phyloP scores from a whole-genome alignment of 2,113 vertebrate genomes.

The Bambusicola thoracicus region DNA sequence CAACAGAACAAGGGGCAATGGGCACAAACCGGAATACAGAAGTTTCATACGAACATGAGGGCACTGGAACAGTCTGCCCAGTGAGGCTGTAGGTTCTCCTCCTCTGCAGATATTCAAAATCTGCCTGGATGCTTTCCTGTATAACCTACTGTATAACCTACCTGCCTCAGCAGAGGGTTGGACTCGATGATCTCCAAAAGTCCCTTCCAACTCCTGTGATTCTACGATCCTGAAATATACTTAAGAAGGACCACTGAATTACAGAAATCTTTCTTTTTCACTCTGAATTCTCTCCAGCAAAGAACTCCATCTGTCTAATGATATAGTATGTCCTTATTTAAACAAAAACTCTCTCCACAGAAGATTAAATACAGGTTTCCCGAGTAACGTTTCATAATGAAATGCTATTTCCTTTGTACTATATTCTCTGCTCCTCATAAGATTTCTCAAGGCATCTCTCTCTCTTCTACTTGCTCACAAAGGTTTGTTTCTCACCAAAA shows the following conservation, averaged over 20 bases:
- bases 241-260: conserved; percentile 11
- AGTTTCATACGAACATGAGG: too few relatives aligned
- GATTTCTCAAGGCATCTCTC: neutral
- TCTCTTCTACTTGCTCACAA: neutral
- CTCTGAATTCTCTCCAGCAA: conserved; percentile 20
- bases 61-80: neutral
- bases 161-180: too few relatives aligned
- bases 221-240: neutral
- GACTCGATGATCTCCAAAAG: too few relatives aligned
- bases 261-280: neutral
- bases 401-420: conserved; percentile 21
- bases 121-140: neutral
- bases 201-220: too few relatives aligned
- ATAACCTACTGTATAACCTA: too few relatives aligned
- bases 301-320: conserved; percentile 16
- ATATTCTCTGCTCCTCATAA: neutral
- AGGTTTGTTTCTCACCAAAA: conserved; percentile 27
- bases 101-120: neutral
- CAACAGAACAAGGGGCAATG: too few relatives aligned
- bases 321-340: conserved; percentile 19
- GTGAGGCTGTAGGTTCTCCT: neutral
- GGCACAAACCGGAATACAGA: too few relatives aligned
- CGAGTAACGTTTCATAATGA: conserved; percentile 40
- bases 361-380: conserved; percentile 39
- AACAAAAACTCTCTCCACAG: conserved; percentile 6